phyloP scores from a whole-genome alignment of 2,113 vertebrate genomes.

The Tringa solitaria region DNA sequence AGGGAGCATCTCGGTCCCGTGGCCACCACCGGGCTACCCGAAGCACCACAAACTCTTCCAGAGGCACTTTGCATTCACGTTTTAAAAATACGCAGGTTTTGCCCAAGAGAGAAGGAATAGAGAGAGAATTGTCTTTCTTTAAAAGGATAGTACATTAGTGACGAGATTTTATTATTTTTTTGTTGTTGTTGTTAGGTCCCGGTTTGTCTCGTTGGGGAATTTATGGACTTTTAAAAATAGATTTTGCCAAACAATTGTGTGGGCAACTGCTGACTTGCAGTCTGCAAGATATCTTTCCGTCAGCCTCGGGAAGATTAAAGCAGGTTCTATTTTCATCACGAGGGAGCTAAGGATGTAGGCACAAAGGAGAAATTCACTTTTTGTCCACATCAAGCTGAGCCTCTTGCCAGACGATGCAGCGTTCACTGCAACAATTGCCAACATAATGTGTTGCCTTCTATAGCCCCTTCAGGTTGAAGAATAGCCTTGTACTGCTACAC shows the following conservation, averaged over 20 bases:
- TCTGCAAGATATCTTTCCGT: slow-evolving; percentile 65
- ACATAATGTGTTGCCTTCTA: slow-evolving; percentile 15
- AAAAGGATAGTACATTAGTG: slow-evolving; percentile 13
- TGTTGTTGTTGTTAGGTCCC: background rate
- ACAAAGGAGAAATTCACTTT: slow-evolving; percentile 70
- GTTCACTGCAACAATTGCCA: slow-evolving; percentile 64
- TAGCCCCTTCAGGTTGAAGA: slow-evolving; percentile 60
- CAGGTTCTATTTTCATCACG: slow-evolving; percentile 67
- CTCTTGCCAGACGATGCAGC: slow-evolving; percentile 53
- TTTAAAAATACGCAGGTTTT: background rate
- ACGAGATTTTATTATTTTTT: background rate
- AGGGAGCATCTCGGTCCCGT: rapidly evolving
- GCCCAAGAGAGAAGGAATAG: background rate
- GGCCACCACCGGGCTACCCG: rapidly evolving
- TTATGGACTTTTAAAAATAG: slow-evolving; percentile 76
- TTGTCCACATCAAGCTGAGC: slow-evolving; percentile 56
- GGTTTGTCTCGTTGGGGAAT: slow-evolving; percentile 58
- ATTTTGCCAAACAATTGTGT: slow-evolving; percentile 70
- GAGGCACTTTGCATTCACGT: background rate
- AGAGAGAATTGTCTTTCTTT: background rate
- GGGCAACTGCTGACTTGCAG: slow-evolving; percentile 75
- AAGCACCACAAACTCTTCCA: background rate
- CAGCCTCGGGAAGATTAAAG: slow-evolving; percentile 68
- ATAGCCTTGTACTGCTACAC: slow-evolving; percentile 33
- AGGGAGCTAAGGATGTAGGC: slow-evolving; percentile 42